phyloP scores from a whole-genome alignment of 2,113 vertebrate species.

The Ceyx margarethae region DNA sequence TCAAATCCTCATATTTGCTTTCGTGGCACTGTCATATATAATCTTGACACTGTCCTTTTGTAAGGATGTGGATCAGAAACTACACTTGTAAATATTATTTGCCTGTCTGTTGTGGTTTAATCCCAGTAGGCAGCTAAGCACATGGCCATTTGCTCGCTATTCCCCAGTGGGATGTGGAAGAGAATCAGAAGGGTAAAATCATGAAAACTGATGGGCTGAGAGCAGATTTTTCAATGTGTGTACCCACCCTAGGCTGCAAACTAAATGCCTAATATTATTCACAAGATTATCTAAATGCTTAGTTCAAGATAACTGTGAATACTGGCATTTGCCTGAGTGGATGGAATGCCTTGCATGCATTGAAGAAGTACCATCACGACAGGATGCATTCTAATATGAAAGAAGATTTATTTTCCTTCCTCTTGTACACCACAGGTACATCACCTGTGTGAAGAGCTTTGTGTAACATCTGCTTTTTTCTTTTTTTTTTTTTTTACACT shows the following conservation, averaged over 20 bases:
- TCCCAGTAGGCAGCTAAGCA: background rate
- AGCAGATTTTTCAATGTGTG: background rate
- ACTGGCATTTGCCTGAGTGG: background rate
- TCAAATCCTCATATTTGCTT: background rate
- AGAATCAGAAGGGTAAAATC: background rate
- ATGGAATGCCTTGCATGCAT: background rate
- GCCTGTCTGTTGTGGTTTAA: background rate
- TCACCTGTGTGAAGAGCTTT: background rate
- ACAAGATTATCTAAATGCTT: background rate
- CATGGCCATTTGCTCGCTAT: accelerated
- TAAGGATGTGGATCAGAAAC: background rate
- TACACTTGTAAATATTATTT: background rate
- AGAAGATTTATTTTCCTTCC: background rate
- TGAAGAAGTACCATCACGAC: background rate
- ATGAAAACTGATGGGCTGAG: background rate
- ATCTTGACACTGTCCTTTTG: background rate
- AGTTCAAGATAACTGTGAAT: background rate
- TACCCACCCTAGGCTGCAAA: background rate
- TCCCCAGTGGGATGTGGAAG: background rate
- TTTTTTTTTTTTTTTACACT: background rate
- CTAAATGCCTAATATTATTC: background rate
- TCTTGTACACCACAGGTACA: background rate
- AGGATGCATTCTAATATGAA: background rate
- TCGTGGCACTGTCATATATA: background rate
- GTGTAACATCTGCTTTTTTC: background rate